phyloP scores from a whole-genome alignment of 2,113 vertebrate genomes.

The Reinhardtius hippoglossoides region DNA sequence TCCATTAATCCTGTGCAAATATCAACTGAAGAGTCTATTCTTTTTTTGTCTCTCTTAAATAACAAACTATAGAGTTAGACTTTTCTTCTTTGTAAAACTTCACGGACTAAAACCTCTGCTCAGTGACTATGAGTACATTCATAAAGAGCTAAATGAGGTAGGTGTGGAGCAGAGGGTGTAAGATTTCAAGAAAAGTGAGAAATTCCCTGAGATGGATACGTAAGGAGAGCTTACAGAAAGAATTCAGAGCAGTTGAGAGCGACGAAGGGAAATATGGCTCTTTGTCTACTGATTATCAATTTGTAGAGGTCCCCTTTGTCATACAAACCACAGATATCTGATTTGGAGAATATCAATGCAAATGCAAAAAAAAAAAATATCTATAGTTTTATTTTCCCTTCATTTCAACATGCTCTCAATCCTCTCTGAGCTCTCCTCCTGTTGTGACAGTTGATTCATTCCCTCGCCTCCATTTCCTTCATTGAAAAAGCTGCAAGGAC shows the following conservation, averaged over 20 bases:
- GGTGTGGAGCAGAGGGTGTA: constrained; percentile 89
- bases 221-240: constrained; percentile 61
- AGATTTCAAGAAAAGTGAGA: constrained; percentile 86
- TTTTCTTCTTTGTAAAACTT: constrained; percentile 87
- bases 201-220: constrained; percentile 95
- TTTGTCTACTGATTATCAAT: constrained; percentile 72
- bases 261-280: constrained; percentile 64
- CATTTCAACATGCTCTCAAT: constrained; percentile 54
- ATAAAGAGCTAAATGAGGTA: constrained; percentile 99
- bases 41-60: constrained; percentile 79
- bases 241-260: constrained; percentile 53
- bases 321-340: constrained; percentile 52
- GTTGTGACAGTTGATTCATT: constrained; percentile 70
- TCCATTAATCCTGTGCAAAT: constrained; percentile 81
- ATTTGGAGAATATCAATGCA: constrained; percentile 41
- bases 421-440: constrained; percentile 43
- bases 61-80: constrained; percentile 86
- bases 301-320: constrained; percentile 68
- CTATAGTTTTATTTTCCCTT: constrained; percentile 59
- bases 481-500: constrained; percentile 46
- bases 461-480: constrained; percentile 72
- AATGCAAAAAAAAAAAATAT: constrained; percentile 55
- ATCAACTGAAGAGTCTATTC: constrained; percentile 68
- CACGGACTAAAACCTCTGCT: constrained; percentile 95
- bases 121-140: constrained; percentile 91